phyloP scores from a whole-genome alignment of 1,140 invertebrate genomes.

The Philopotamus ludificatus region DNA sequence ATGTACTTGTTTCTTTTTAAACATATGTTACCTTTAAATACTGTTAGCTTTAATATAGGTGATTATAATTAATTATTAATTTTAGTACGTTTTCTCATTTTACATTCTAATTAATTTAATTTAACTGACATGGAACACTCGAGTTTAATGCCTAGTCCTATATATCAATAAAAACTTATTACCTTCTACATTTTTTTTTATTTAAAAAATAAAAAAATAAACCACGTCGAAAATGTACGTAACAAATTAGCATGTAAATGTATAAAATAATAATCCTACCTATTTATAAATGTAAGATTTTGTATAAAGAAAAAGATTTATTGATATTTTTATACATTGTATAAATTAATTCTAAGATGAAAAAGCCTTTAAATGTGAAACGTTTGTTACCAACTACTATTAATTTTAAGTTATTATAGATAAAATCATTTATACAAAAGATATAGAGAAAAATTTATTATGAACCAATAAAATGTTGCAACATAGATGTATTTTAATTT shows the following conservation, averaged over 20 bases:
- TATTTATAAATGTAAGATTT: conserved; percentile 43
- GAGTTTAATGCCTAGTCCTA: too few species aligned
- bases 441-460: conserved; percentile 42
- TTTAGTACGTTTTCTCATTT: too few species aligned
- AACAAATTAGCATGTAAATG: conserved; percentile 41
- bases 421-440: conserved; percentile 42
- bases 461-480: conserved; percentile 40
- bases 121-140: too few species aligned
- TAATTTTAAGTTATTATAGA: conserved; percentile 40
- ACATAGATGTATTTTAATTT: too few species aligned
- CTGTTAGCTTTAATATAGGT: too few species aligned
- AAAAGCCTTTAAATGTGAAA: conserved; percentile 42
- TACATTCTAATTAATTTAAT: too few species aligned
- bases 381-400: conserved; percentile 43
- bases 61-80: too few species aligned
- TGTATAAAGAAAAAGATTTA: conserved; percentile 37
- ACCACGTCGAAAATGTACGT: conserved; percentile 35
- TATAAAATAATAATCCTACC: conserved; percentile 39
- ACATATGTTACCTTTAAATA: too few species aligned
- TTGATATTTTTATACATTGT: conserved; percentile 39
- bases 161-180: conserved; percentile 29
- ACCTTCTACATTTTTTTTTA: conserved; percentile 14
- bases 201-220: conserved; percentile 10
- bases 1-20: too few species aligned
- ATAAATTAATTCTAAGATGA: conserved; percentile 42